These are phyloP conservation scores for Campopleginae sp. DNA, from an alignment of 2,888 invertebrate species.

Conservation along the genomic window DNA sequence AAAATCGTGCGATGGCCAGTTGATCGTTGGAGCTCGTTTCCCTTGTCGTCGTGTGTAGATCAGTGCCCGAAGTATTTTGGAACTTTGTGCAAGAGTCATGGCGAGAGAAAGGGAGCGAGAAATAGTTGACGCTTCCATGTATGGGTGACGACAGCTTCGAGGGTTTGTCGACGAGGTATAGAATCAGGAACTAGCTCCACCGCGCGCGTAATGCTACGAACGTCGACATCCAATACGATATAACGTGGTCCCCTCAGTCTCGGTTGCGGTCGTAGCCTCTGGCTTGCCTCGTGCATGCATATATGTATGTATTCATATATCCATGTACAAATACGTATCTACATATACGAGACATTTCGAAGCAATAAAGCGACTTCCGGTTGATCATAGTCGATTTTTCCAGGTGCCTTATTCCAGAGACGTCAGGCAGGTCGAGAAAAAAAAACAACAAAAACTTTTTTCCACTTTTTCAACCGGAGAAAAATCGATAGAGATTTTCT, in stretches of 20 bases:
- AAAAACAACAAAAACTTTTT: not conserved
- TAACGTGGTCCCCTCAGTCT: constrained; percentile 26
- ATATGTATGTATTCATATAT: not conserved
- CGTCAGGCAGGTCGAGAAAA: not conserved
- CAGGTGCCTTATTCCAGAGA: not conserved
- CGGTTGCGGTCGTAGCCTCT: constrained; percentile 17
- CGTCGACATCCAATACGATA: constrained; percentile 43
- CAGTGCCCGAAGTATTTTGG: constrained; percentile 27
- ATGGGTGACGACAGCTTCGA: constrained; percentile 37
- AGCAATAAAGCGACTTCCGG: not conserved
- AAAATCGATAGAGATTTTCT: not conserved
- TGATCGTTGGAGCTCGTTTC: not conserved
- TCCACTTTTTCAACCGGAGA: not conserved
- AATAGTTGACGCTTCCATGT: constrained; percentile 17
- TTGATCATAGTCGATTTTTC: not conserved
- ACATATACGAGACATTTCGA: not conserved
- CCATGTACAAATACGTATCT: not conserved
- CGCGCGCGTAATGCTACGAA: constrained; percentile 37
- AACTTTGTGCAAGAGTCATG: constrained; percentile 21
- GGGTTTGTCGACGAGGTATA: constrained; percentile 39
- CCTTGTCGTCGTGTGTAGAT: constrained; percentile 16
- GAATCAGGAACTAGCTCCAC: constrained; percentile 31
- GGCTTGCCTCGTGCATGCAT: not conserved
- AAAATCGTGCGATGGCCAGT: constrained; percentile 43
- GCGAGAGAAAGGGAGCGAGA: not conserved